A percentile compares a stretch with the other conserved stretches of the same genome.
phyloP scores from a whole-genome alignment of 2,113 vertebrate genomes.

The Odocoileus virginianus region DNA sequence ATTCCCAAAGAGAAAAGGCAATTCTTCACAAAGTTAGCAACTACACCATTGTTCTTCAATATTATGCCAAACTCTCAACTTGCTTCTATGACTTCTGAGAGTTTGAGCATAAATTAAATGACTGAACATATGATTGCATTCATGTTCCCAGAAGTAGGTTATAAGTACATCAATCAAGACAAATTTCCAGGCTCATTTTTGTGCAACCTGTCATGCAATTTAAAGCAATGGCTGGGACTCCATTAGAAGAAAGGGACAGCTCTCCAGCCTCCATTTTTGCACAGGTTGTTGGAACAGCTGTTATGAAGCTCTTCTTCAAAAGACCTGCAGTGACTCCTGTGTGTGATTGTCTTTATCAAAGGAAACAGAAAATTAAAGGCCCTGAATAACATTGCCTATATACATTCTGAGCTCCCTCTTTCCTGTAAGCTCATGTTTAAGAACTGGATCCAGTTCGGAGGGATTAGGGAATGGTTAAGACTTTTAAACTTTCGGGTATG shows the following conservation, averaged over 20 bases:
- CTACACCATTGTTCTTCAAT: neutral
- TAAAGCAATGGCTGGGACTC: neutral
- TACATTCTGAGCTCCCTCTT: neutral
- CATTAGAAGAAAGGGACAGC: neutral
- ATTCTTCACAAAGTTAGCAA: neutral
- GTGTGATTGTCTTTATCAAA: neutral
- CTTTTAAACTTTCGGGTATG: neutral
- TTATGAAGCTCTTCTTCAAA: neutral
- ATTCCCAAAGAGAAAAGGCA: neutral
- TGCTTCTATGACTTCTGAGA: slow-evolving; percentile 5
- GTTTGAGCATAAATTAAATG: slow-evolving; percentile 22
- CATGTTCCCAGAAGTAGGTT: neutral
- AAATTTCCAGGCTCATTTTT: neutral
- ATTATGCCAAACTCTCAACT: neutral
- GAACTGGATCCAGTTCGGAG: neutral
- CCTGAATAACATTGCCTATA: neutral
- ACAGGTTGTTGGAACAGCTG: neutral
- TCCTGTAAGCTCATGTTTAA: neutral
- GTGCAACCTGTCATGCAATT: neutral
- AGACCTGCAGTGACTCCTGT: neutral
- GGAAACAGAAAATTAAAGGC: neutral
- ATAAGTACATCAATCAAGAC: slow-evolving; percentile 25
- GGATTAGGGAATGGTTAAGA: neutral
- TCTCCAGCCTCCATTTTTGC: neutral
- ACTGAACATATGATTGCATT: neutral